Base-by-base conservation (phyloP, 2,113 vertebrate genomes). In the Bos indicus region DNA sequence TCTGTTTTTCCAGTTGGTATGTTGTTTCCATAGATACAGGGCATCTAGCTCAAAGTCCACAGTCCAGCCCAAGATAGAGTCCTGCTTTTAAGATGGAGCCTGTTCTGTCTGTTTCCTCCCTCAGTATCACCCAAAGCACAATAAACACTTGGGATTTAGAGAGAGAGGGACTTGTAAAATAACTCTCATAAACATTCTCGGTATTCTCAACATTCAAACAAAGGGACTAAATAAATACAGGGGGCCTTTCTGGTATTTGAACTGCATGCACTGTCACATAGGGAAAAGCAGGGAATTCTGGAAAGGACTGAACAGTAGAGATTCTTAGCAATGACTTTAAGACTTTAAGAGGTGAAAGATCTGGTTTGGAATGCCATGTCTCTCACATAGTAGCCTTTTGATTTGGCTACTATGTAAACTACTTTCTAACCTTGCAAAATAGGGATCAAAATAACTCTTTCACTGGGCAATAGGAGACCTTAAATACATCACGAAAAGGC, bases 221-320 rank as follows among this genome's bases (percentile, higher is more conserved):
- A 52, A 96, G 16, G 7, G 7, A 64, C 30, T 25, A 7, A 9
- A 2, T 51, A 30, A 30, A 57, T 52, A 48, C 6, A 21, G 3
- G 28, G 6, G 25, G 1, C 0, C 67, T 78, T 52, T 2, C 28
- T 78, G 1, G 0, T 57, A 7, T 4, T 78, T 90, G 54, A 59
- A 48, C 30, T 91, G 33, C 12, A 14, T 15, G 4, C 9, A 74
- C 3, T 7, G 2, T 12, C 12, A 46, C n/a, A 7, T 0, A 56
- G 28, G 14, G 23, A 12, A 92, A 85, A 85, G 36, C 16, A 94
- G 25, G 80, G 10, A 88, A 4, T 46, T 6, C 7, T 30, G 0
- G 5, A 26, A 95, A 16, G 4, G 23, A 97, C 1, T 19, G 10
- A 64, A 40, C 15, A 80, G 40, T 28, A 51, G 11, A 48, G 3